Base-by-base conservation (phyloP, 2,113 vertebrate genomes). In the Ictidomys tridecemlineatus region DNA sequence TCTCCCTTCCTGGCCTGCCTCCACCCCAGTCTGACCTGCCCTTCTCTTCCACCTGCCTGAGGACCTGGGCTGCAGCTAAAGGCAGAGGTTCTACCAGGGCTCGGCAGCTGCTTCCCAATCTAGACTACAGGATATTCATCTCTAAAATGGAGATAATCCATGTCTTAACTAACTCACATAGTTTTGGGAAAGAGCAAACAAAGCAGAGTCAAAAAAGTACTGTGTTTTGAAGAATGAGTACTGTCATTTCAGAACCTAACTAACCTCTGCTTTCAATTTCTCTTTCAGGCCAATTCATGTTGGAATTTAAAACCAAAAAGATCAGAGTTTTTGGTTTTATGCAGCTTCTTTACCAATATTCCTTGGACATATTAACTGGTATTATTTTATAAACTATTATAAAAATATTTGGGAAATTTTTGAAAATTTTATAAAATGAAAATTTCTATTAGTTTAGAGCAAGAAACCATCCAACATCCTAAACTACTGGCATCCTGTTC, bases 281-380 rank as follows among this genome's bases (percentile, higher is more conserved):
- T 37, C 18, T 94, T 72, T 95, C 53, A 69, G 18, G 51, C 70
- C 84, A 88, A 93, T 7, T 17, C 72, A 63, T 9, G 5, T 56
- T 91, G 80, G 16, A 90, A 92, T 89, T 70, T 85, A 63, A 94
- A 74, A 61, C 51, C 8, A 17, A 70, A 85, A 73, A 78, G 30
- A 61, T 78, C 20, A 63, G 12, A 2, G 1, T 78, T 34, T 82
- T 61, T 93, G 69, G 72, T 91, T 95, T 91, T 85, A 76, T 65
- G 48, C 67, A 32, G 11, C 22, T 91, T 79, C 32, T 63, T 93
- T 85, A 67, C 30, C 72, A 53, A 72, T 82, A 84, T 42, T 69
- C n/a, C 30, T n/a, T 90, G 37, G 26, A 61, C 10, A 83, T 24
- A n/a, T 69, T 83, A 83, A 85, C 77, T 65, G 72, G 26, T 56